Base-by-base conservation (phyloP, 2,888 invertebrate species). In the Chironomus tentans region DNA sequence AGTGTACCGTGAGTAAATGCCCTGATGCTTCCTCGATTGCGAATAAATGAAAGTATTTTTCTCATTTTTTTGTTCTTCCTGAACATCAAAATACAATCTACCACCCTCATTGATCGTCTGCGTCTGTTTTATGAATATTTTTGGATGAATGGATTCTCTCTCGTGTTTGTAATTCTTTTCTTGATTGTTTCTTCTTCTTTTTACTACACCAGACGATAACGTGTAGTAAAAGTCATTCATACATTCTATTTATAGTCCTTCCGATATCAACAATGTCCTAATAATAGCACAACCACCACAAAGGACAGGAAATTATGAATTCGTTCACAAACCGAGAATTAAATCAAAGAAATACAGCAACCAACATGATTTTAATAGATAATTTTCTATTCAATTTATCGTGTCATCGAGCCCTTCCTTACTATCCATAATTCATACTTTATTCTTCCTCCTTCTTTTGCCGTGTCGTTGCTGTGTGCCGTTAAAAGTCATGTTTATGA, bases 1-100 rank as follows among this genome's bases (percentile, higher is more conserved):
- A 76, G 56, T 69, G 76, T 76, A 76, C 69, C 76, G 76, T 69
- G 69, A 76, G 76, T 76, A 76, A 76, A 76, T 74, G 69, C 76
- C 76, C 76, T 69, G 69, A 76, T 76, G 76, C 69, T 56, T 65
- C 65, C 21, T 18, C 7, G 65, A 21, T 12, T 22, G 65, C 21
- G 65, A 10, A 22, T 24, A 65, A 21, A 50, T 48, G 4, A 38
- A 28, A 38, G 38, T 12, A 50, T 22, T 69, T 69, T 69, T 18
- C 18, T 46, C n/a, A 2, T 1, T 15, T 48, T 12, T 15, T 24
- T 22, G 4, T 61, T 24, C 21, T 62, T 24, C 6, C 13, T 24
- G 61, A 72, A 68, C 74, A 68, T 68, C 65, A 68, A 74, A 68
- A 46, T 74, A 62, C 72, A 72, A 71, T 71, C 18, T 56, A 56